Evolutionary conservation across 2,888 invertebrate species (phyloP), one percentile per base, ranked within the genome.

Genomic region (Minunthozetes semirufus): DNA sequence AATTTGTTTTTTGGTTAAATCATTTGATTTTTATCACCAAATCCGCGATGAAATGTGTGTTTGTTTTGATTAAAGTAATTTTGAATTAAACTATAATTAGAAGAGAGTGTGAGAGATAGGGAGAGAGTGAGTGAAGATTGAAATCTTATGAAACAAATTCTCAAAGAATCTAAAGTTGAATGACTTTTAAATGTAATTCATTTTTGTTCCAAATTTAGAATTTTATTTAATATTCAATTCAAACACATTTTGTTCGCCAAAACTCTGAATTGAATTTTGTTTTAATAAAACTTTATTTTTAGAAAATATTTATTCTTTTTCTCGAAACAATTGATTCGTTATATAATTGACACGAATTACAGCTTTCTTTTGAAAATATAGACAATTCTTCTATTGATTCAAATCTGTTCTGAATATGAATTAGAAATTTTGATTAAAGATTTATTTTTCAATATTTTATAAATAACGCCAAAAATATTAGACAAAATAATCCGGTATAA

Each of bases 191-290:
- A 70, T 46, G 22, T 70, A 27, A 42, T 46, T 48, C 19, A 42
- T 68, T 48, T 70, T 48, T 70, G 70, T 48, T 25, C 70, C 48
- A 46, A 9, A 70, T 70, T 70, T 70, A 25, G 48, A 46, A 48
- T 48, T 25, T 25, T 25, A 59, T 59, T 59, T 59, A 29, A 59
- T 59, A 17, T 59, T 56, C 9, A 56, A 56, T 56, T 56, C 5
- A 59, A 59, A 59, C 13, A 59, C 13, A 59, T 29, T 59, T 59
- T 59, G 5, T 56, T 5, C 56, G 9, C 22, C 13, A 15, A 13
- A 11, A 27, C 29, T 27, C 13, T n/a, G 48, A 50, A 50, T 13
- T 15, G 29, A 59, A 59, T 27, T 22, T 15, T 15, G 25, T 56
- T 59, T 59, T 59, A 8, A 59, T 29, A 19, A 48, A n/a, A n/a